A percentile compares a stretch with the other conserved stretches of the same genome.
These are phyloP conservation scores for Trypoxylon attenuatum DNA, from an alignment of 2,888 invertebrate species.

Conservation along the genomic window DNA sequence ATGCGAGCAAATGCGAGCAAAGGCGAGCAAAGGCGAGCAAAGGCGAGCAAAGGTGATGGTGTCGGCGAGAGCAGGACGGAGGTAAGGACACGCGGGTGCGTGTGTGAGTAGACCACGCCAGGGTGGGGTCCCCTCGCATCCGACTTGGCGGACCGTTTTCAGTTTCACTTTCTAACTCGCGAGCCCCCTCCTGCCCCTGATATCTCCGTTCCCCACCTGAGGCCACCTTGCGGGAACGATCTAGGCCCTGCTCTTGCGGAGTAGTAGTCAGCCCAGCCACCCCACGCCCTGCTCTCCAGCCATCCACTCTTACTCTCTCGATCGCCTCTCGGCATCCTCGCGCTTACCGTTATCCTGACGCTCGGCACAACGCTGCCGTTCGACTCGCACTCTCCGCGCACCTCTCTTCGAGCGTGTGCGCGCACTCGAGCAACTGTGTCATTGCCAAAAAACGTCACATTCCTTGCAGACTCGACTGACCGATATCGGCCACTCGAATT, in stretches of 20 bases:
- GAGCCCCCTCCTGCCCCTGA: conserved; percentile 53
- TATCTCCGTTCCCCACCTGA: conserved; percentile 28
- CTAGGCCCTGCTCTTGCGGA: conserved; percentile 48
- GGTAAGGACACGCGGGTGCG: conserved; percentile 23
- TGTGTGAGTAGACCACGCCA: conserved; percentile 66
- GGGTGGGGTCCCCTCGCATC: conserved; percentile 72
- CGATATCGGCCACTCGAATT: too few relatives aligned
- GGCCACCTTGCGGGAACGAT: conserved; percentile 55
- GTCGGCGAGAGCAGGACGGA: not conserved
- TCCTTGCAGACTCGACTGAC: too few relatives aligned
- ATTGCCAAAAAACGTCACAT: too few relatives aligned
- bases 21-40: not conserved
- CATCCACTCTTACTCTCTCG: conserved; percentile 33
- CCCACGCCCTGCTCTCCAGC: conserved; percentile 57
- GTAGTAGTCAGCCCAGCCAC: conserved; percentile 51
- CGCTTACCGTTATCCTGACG: conserved; percentile 4
- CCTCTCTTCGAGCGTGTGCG: too few relatives aligned
- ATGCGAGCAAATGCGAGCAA: conserved; percentile 1
- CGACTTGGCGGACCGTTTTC: conserved; percentile 72
- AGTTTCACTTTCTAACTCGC: conserved; percentile 74
- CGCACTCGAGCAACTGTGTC: too few relatives aligned
- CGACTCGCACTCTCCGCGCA: too few relatives aligned
- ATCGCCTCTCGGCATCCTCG: conserved; percentile 17
- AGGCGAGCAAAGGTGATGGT: not conserved
- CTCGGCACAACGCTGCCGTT: too few relatives aligned